Evolutionary conservation across 2,888 invertebrate species (phyloP), one percentile per base, ranked within the genome.

Genomic region (Perizoma flavofasciatum): DNA sequence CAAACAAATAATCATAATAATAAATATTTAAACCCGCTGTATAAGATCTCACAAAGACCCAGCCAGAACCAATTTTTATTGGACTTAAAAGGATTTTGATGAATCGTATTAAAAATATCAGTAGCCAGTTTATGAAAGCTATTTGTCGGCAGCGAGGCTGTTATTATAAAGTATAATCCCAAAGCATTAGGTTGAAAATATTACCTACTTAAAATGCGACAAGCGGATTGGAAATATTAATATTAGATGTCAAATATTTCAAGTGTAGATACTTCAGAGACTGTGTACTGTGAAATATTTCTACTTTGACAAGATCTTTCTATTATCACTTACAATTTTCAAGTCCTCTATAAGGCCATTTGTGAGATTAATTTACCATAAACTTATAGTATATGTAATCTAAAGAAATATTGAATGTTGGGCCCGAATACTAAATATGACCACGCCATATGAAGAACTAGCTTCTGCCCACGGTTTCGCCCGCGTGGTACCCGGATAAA

Each of bases 111-210:
- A 82, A 80, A 77, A 73, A 66, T 62, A 55, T 66, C 77, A 68
- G 85, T 80, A 84, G 85, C 81, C 10, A 78, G 73, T 80, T 70
- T 77, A 85, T 81, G 73, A 83, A 81, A 67, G 66, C 67, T 71
- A 85, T 88, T 86, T 88, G 87, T 87, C 86, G 81, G 79, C 81
- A 71, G 62, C 66, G 72, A 74, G 72, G 56, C 67, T 63, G 48
- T 49, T 60, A 67, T 71, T 68, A 66, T 63, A 55, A 53, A 45
- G 46, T 32, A 55, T 67, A 69, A 72, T 61, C 66, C 49, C 63
- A 52, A 4, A 53, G 52, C 35, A 33, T 56, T 59, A 51, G 55
- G 62, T 59, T 54, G 65, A 22, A 74, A 72, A 73, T 77, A 78
- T 74, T 53, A 40, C 41, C 40, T 41, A 9, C 47, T 53, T 45